Evolutionary conservation across 2,888 invertebrate genomes (phyloP), one percentile per base, ranked within the genome.

Genomic region (Harmothoe impar): DNA sequence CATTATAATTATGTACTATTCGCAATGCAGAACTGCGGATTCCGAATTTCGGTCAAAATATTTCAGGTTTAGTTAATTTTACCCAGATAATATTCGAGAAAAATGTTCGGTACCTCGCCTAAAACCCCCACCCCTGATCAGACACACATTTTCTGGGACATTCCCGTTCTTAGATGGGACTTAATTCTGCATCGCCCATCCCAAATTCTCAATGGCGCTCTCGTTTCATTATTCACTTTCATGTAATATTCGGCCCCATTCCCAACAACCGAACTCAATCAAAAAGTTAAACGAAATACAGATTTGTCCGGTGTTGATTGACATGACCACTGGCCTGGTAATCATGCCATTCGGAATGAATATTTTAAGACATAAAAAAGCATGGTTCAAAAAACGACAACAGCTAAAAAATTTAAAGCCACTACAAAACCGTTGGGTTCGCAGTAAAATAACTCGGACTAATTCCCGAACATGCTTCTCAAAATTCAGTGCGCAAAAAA

Each of bases 261-360:
- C 72, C 15, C 62, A 62, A 62, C 62, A n/a, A 62, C 62, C 1
- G 20, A 62, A 62, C 3, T 3, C 62, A 1, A 62, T 62, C n/a
- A 62, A 62, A 62, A 62, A 62, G 12, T 5, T 62, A 62, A 62
- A 62, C 20, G 62, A 62, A 62, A n/a, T n/a, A n/a, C 81, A 81
- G 33, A 81, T 81, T 33, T 33, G 33, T 3, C 17, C 23, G 1
- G 23, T 20, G n/a, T 35, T 81, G 81, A 81, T 81, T 81, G 43
- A 43, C 81, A 81, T 43, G 43, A 43, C 81, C 81, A 43, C 23
- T 81, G 81, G 81, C 81, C 15, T 33, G 0, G 25, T 81, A 81
- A 81, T 81, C 43, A 33, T 77, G 77, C 31, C 77, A 25, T 62
- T 77, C 81, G 17, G n/a, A 81, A 81, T 81, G 81, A 81, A 81